Conservation (phyloP, 2,113 vertebrate genomes). For the Gorilla gorilla region DNA sequence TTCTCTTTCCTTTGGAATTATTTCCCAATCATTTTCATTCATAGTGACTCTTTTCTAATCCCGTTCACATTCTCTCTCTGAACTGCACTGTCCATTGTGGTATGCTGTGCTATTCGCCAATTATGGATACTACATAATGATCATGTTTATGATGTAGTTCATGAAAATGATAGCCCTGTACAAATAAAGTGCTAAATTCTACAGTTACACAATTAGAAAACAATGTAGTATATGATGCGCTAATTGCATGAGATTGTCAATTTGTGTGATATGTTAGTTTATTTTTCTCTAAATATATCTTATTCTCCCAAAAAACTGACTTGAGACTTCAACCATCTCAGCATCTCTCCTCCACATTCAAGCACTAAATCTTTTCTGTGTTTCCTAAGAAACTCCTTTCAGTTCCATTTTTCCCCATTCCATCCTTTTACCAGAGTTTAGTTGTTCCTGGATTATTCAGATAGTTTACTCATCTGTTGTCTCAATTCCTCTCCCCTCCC, state of each 20-base stretch:
- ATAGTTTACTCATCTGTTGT: background rate
- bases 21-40: background rate
- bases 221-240: background rate
- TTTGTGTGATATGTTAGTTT: background rate
- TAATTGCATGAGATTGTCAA: background rate
- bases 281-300: background rate
- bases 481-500: background rate
- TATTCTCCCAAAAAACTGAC: background rate
- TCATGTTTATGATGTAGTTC: background rate
- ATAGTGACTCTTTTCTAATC: background rate
- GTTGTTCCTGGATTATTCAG: background rate
- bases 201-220: background rate
- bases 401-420: background rate
- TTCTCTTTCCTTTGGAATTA: background rate
- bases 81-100: background rate
- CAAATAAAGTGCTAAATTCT: background rate
- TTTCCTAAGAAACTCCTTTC: background rate
- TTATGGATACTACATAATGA: background rate
- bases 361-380: background rate
- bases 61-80: background rate
- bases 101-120: background rate
- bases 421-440: background rate
- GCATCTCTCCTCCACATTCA: background rate
- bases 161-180: background rate
- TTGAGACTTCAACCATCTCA: background rate